phyloP scores from a whole-genome alignment of 2,113 vertebrate species.

The Helogale parvula region DNA sequence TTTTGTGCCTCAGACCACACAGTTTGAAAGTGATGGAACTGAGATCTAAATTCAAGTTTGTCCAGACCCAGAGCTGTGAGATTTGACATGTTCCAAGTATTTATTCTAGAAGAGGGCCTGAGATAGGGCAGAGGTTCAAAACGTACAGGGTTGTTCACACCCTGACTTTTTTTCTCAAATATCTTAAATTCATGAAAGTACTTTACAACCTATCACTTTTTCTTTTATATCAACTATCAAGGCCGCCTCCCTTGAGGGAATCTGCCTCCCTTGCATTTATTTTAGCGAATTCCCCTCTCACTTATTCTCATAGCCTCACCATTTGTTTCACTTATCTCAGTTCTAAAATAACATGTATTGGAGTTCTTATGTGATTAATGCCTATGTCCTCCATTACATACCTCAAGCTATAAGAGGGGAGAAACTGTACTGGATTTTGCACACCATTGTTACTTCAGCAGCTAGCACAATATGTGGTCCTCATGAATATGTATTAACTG shows the following conservation, averaged over 20 bases:
- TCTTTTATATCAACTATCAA: not conserved
- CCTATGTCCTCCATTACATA: not conserved
- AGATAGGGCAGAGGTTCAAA: not conserved
- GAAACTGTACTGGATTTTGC: not conserved
- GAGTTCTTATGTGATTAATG: not conserved
- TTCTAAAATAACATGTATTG: not conserved
- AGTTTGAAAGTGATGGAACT: not conserved
- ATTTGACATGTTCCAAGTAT: not conserved
- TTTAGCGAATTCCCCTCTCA: not conserved
- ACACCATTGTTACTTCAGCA: not conserved
- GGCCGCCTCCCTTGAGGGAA: not conserved
- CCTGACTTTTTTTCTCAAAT: not conserved
- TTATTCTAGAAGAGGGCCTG: not conserved
- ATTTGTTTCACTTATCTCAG: not conserved
- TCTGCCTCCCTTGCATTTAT: not conserved
- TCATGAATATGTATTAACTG: not conserved
- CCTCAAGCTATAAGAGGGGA: not conserved
- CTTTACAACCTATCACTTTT: not conserved
- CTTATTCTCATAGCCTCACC: not conserved
- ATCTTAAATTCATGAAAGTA: not conserved
- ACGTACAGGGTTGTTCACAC: not conserved
- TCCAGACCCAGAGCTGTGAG: not conserved
- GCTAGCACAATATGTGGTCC: not conserved
- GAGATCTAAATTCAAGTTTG: not conserved
- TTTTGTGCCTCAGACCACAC: not conserved